phyloP scores from a whole-genome alignment of 2,113 vertebrate genomes.

The Nesospiza acunhae region DNA sequence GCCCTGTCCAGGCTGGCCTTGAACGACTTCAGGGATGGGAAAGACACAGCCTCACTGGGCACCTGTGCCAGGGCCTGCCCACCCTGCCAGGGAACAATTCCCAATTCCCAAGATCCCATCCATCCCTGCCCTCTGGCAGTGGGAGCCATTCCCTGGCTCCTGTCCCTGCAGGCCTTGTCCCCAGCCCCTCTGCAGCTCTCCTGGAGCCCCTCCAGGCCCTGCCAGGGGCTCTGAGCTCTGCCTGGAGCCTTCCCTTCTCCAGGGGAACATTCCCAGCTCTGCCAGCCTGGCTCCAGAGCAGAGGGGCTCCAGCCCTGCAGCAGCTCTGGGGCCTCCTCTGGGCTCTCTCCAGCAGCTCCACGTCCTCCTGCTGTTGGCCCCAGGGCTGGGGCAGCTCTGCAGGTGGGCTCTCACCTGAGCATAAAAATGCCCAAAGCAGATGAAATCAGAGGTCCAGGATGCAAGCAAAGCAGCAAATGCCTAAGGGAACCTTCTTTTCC shows the following conservation, averaged over 20 bases:
- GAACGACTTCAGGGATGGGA: neutral
- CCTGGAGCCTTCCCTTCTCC: neutral
- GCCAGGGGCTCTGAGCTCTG: neutral
- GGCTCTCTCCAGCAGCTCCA: neutral
- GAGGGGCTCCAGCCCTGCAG: neutral
- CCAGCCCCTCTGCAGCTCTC: neutral
- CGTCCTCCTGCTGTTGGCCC: neutral
- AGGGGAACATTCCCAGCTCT: neutral
- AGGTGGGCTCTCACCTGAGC: neutral
- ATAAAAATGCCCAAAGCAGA: neutral
- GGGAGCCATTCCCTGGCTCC: neutral
- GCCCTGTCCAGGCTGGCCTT: neutral
- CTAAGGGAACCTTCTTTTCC: neutral
- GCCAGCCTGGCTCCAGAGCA: neutral
- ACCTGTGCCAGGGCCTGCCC: neutral
- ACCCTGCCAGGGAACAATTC: neutral
- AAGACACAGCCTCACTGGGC: neutral
- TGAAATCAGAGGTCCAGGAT: neutral
- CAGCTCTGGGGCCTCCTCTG: neutral
- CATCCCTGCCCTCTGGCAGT: neutral
- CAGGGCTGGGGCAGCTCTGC: neutral
- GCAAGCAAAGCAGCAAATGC: neutral
- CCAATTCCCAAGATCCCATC: neutral
- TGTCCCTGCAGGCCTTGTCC: neutral
- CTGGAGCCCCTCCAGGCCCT: neutral